Evolutionary conservation across 2,888 invertebrate species (phyloP).

Genomic region (Helobdella robusta): DNA sequence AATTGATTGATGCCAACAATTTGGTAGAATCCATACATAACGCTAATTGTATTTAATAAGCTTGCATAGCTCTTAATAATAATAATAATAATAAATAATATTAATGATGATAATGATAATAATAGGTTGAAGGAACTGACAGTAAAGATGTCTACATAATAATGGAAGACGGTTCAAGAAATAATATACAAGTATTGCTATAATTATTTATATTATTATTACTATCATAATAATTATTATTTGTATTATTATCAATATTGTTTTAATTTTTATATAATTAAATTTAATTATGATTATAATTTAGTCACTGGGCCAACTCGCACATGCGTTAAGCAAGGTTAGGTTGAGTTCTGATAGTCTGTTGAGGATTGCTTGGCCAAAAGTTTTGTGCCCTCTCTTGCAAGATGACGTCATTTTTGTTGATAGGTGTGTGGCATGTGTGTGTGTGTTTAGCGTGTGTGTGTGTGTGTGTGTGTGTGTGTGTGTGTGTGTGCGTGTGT

Average conservation of each 20-base stretch:
- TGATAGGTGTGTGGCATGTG: too few relatives aligned
- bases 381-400: conserved; percentile 80
- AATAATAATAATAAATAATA: too few relatives aligned
- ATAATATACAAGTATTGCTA: conserved; percentile 21
- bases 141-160: conserved; percentile 41
- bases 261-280: background rate
- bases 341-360: conserved; percentile 68
- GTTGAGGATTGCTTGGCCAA: conserved; percentile 88
- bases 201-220: too few relatives aligned
- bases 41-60: too few relatives aligned
- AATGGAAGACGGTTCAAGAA: conserved; percentile 27
- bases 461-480: background rate
- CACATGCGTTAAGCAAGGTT: conserved; percentile 83
- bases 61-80: too few relatives aligned
- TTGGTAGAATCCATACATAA: too few relatives aligned
- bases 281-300: background rate
- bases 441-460: background rate
- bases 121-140: conserved; percentile 59
- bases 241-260: background rate
- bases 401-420: conserved; percentile 96
- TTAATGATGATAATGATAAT: too few relatives aligned
- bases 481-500: too few relatives aligned
- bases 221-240: background rate
- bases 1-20: too few relatives aligned
- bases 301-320: conserved; percentile 57